Conservation (phyloP, 2,113 vertebrate species). For the Ptychochromis oligacanthus region DNA sequence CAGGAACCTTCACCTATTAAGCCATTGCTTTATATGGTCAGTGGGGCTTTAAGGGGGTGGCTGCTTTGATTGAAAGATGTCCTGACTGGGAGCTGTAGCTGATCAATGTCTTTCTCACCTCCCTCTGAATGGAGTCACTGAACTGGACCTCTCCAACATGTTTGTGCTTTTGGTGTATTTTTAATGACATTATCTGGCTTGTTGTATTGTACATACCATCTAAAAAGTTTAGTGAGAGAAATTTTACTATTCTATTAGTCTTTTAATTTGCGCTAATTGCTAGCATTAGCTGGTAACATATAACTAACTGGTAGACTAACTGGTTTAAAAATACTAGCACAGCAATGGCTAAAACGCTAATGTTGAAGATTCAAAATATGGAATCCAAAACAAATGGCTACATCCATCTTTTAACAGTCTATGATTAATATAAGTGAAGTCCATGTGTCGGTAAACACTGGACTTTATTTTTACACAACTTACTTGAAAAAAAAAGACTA, state of each 20-base stretch:
- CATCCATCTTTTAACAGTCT: background rate
- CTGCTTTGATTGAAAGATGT: too few species aligned
- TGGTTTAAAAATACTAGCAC: background rate
- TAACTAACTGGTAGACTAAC: background rate
- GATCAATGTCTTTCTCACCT: too few species aligned
- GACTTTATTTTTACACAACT: background rate
- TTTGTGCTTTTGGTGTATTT: too few species aligned
- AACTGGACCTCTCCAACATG: too few species aligned
- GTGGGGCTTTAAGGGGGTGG: too few species aligned
- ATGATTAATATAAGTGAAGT: background rate
- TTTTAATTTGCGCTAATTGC: background rate
- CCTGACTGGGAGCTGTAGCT: too few species aligned
- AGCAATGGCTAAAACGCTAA: background rate
- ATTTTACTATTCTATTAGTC: background rate
- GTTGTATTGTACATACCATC: background rate
- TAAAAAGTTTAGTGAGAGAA: background rate
- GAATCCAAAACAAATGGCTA: too few species aligned
- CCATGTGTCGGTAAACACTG: rapidly evolving
- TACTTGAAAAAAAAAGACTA: background rate
- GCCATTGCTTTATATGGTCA: too few species aligned
- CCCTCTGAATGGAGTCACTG: too few species aligned
- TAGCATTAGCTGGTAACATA: background rate
- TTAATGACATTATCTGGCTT: background rate
- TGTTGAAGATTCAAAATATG: background rate
- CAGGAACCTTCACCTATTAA: too few species aligned